phyloP scores from a whole-genome alignment of 1,140 invertebrate species.

The Polyergus mexicanus region DNA sequence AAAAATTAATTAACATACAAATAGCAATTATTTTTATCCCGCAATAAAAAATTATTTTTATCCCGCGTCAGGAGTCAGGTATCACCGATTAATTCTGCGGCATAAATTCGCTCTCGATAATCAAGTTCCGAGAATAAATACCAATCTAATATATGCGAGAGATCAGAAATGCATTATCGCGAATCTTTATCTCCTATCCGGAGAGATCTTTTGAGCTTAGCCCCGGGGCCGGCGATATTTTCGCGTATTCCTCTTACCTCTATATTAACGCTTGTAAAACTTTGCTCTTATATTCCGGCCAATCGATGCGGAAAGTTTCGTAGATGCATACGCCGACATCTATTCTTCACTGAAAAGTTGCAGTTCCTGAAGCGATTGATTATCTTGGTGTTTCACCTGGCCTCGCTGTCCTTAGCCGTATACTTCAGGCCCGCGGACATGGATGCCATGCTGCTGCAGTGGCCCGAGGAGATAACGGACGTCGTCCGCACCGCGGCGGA shows the following conservation, averaged over 20 bases:
- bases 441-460: conserved; percentile 87
- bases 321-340: conserved; percentile 45
- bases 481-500: conserved; percentile 88
- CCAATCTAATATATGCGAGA: not conserved
- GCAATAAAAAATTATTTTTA: not conserved
- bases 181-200: not conserved
- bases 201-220: conserved; percentile 8
- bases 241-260: not conserved
- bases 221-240: conserved; percentile 45
- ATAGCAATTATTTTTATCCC: not conserved
- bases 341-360: conserved; percentile 77
- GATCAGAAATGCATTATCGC: conserved; percentile 24
- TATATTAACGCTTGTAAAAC: conserved; percentile 43
- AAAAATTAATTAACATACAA: no score
- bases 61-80: not conserved
- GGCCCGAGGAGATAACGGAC: conserved; percentile 87
- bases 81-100: not conserved
- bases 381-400: conserved; percentile 94
- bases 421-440: conserved; percentile 92
- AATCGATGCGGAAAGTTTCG: conserved; percentile 57
- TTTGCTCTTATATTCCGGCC: conserved; percentile 55
- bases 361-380: conserved; percentile 97
- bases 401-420: conserved; percentile 95
- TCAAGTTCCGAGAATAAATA: not conserved
- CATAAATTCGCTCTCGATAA: not conserved